Evolutionary conservation across 2,113 vertebrate species (phyloP).

Genomic region (Lamprotornis superbus): DNA sequence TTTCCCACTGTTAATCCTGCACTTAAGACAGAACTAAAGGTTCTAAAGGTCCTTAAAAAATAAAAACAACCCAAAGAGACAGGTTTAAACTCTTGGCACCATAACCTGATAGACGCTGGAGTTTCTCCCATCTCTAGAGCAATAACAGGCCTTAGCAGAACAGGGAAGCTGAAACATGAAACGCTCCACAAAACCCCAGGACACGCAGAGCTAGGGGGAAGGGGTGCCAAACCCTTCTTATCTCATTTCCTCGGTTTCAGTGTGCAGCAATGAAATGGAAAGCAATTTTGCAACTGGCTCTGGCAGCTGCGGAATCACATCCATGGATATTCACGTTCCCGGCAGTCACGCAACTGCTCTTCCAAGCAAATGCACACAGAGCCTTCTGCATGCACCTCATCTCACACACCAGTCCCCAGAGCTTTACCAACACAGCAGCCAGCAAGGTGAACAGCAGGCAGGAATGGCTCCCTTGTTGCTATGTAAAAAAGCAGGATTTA

Average conservation of each 20-base stretch:
- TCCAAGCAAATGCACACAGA: not conserved
- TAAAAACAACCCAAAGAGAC: not conserved
- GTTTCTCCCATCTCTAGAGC: not conserved
- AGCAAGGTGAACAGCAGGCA: not conserved
- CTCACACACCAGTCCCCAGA: not conserved
- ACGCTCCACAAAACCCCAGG: not conserved
- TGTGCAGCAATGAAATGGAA: not conserved
- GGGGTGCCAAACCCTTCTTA: conserved; percentile 31
- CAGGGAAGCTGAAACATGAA: conserved; percentile 4
- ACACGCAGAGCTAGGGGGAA: not conserved
- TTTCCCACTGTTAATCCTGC: not conserved
- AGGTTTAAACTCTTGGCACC: not conserved
- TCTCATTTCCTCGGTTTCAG: not conserved
- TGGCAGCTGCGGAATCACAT: not conserved
- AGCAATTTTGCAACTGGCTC: conserved; percentile 2
- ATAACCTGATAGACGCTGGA: not conserved
- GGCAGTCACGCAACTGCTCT: not conserved
- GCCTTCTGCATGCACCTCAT: rapidly evolving
- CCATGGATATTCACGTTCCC: not conserved
- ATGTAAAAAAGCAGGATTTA: not conserved
- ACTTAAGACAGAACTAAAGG: not conserved
- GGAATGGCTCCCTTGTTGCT: not conserved
- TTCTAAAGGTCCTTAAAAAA: not conserved
- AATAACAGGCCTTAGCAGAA: not conserved
- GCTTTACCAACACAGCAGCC: rapidly evolving